Percentiles rank a stretch among this genome's conserved stretches.
Conservation (phyloP, 2,797 vertebrate genomes). For the Erpetoichthys calabaricus region DNA sequence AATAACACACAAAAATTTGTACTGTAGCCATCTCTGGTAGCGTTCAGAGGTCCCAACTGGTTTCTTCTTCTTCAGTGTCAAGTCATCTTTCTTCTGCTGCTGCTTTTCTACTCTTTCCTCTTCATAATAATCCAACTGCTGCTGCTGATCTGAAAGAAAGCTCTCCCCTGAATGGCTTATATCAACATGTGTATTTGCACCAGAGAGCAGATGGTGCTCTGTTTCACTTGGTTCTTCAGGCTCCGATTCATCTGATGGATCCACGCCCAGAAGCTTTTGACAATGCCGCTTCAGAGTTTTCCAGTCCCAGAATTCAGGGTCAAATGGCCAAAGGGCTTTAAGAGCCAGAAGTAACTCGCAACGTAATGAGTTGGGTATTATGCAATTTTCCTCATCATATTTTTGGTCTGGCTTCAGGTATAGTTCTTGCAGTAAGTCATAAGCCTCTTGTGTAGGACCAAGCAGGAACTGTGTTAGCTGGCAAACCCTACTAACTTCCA, state of each 20-base stretch:
- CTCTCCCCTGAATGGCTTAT: background rate
- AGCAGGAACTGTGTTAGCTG: constrained; percentile 90
- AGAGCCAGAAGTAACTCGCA: constrained; percentile 86
- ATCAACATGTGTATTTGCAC: no score
- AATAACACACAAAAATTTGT: constrained; percentile 76
- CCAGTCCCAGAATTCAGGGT: constrained; percentile 99
- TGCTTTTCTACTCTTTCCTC: constrained; percentile 30
- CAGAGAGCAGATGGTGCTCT: background rate
- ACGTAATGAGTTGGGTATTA: constrained; percentile 86
- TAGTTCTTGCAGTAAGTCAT: constrained; percentile 71
- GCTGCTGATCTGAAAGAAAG: background rate
- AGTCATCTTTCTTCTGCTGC: constrained; percentile 37
- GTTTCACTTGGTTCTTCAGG: constrained; percentile 56
- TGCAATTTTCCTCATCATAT: constrained; percentile 74
- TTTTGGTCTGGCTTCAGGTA: constrained; percentile 87
- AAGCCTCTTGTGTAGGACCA: constrained; percentile 65
- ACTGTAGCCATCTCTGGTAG: constrained; percentile 65
- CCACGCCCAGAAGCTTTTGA: constrained; percentile 68
- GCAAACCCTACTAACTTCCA: constrained; percentile 87
- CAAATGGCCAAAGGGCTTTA: constrained; percentile 93
- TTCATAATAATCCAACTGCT: background rate
- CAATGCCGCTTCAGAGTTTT: constrained; percentile 89
- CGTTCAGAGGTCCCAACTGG: constrained; percentile 57
- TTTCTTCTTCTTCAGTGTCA: constrained; percentile 43
- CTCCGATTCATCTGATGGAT: constrained; percentile 46